These are phyloP conservation scores for Clistopyga incitator DNA, from an alignment of 2,888 invertebrate genomes.

Conservation along the genomic window DNA sequence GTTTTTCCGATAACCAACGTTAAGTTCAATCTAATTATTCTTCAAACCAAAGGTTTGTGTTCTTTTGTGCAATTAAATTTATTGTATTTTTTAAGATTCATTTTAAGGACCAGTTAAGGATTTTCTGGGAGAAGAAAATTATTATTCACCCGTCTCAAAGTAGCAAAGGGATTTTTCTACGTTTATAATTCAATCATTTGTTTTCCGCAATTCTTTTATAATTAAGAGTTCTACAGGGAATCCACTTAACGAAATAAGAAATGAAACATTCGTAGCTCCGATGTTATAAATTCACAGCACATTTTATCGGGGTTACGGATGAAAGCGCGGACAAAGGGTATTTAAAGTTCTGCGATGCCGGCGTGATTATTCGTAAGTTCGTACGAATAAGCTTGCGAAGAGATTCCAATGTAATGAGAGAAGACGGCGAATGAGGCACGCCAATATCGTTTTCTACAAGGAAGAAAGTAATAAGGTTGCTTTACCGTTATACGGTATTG, in stretches of 20 bases:
- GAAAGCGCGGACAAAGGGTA: neutral
- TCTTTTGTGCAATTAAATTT: too few relatives aligned
- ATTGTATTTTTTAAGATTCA: too few relatives aligned
- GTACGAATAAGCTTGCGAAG: conserved; percentile 20
- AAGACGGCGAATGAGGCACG: neutral
- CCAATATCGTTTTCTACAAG: conserved; percentile 14
- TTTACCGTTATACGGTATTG: conserved; percentile 27
- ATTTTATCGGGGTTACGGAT: neutral
- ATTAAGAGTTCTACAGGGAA: neutral
- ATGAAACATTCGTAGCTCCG: conserved; percentile 16
- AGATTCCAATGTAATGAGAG: conserved; percentile 22
- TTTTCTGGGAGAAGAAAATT: too few relatives aligned
- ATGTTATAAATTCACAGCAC: neutral
- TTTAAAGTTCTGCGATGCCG: neutral
- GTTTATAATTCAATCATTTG: neutral
- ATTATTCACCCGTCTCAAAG: too few relatives aligned
- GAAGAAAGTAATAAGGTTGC: conserved; percentile 43
- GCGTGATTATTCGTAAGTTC: conserved; percentile 17
- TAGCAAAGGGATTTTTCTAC: neutral
- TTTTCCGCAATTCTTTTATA: neutral
- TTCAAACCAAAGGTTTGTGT: too few relatives aligned
- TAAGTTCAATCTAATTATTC: too few relatives aligned
- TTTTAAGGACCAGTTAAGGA: too few relatives aligned
- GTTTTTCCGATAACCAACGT: too few relatives aligned
- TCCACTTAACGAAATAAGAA: neutral